Base-by-base conservation (phyloP, 2,888 invertebrate species). In the Dryococelus australis region DNA sequence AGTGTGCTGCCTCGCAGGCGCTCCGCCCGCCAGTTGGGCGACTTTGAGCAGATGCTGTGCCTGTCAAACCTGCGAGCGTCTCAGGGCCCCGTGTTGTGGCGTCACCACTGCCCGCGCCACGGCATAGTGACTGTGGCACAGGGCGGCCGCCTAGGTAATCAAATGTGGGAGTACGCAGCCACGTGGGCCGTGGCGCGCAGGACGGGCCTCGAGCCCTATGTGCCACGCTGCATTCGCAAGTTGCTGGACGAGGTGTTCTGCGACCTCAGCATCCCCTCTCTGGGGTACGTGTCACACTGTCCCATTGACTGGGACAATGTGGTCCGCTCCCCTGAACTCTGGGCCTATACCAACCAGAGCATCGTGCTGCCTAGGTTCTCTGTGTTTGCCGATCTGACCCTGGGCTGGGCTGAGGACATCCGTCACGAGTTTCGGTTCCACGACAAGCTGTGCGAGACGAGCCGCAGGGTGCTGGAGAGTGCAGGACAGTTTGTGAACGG, bases 321-420 rank as follows among this genome's bases (percentile, higher is more conserved):
- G 86, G 93, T 94, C 65, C 93, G 92, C 89, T 93, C 94, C 8
- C 90, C 93, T 86, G 93, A 93, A 83, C 92, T 92, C 81, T 94
- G 94, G 94, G 94, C 94, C 90, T 93, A 92, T 90, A 94, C 94
- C 20, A 93, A 94, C 86, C 94, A 94, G 90, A 94, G 93, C 90
- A 94, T 94, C 88, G 92, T 94, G 89, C 92, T 94, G 90, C 94
- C 94, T 87, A 92, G 93, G 87, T 94, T 94, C 90, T 93, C 93
- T 53, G 92, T 94, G 80, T 93, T 94, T 89, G 93, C 94, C 91
- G 94, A 94, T 85, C 90, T 94, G 89, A 93, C 94, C 88, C 91
- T 94, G 89, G 92, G 93, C 86, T 94, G 94, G 94, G 92, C 93
- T 91, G 93, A 94, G 91, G 94, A 94, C 90, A 92, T 94, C 88